Evolutionary conservation across 2,113 vertebrate species (phyloP).

Genomic region (Nesospiza acunhae): DNA sequence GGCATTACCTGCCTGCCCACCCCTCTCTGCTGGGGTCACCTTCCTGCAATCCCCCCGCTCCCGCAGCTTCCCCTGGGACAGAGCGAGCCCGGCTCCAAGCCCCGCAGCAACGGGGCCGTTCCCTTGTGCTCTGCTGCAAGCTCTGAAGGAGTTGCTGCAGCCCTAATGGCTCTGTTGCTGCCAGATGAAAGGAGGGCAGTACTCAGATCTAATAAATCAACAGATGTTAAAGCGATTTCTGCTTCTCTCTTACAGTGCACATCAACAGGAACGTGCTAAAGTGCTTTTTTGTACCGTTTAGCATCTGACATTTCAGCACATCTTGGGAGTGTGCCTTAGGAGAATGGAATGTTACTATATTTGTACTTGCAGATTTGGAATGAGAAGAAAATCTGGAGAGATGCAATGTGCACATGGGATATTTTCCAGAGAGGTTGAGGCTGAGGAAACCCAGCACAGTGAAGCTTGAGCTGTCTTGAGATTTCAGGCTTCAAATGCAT

Average conservation of each 20-base stretch:
- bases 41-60: not conserved
- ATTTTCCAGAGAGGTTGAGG: not conserved
- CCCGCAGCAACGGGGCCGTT: not conserved
- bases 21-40: not conserved
- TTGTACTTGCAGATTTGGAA: constrained; percentile 42
- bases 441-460: not conserved
- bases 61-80: not conserved
- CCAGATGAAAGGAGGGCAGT: not conserved
- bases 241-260: not conserved
- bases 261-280: not conserved
- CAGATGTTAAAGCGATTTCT: constrained; percentile 4
- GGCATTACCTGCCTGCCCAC: constrained; percentile 14
- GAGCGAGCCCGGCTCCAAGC: not conserved
- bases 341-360: constrained; percentile 44
- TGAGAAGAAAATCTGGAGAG: constrained; percentile 29
- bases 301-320: constrained; percentile 41
- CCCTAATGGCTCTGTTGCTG: not conserved
- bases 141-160: not conserved
- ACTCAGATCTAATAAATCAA: not conserved
- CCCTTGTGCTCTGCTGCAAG: not conserved
- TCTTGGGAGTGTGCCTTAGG: not conserved
- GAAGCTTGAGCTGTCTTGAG: not conserved
- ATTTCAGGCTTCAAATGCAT: not conserved
- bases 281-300: not conserved
- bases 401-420: not conserved